These are phyloP conservation scores for Cladopsammia gracilis DNA, from an alignment of 64 coral and sea anemone species.

Conservation along the genomic window DNA sequence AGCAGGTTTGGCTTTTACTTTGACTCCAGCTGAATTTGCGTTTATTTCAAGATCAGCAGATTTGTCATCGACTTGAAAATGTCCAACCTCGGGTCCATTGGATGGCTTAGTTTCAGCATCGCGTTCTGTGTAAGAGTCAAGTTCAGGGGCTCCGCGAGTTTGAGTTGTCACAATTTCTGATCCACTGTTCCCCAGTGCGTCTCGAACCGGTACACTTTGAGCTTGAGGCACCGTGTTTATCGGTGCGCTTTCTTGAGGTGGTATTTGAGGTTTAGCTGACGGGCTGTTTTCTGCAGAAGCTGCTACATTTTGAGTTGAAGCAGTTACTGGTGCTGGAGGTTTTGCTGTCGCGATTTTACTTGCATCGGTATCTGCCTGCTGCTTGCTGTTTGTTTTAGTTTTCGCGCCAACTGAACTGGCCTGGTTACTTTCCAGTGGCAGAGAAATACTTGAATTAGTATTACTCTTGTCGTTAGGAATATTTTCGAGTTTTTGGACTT, in stretches of 20 bases:
- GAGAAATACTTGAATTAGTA: background rate
- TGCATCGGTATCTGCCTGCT: background rate
- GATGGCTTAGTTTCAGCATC: slow-evolving; percentile 2
- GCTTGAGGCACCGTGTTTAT: slow-evolving; percentile 12
- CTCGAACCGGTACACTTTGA: slow-evolving; percentile 33
- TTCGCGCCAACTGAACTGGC: background rate
- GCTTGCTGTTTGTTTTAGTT: background rate
- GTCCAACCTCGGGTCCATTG: slow-evolving; percentile 65
- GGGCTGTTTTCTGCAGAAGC: background rate
- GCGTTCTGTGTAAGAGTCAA: slow-evolving; percentile 24
- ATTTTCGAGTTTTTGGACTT: background rate
- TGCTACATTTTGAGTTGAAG: background rate
- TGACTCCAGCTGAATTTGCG: slow-evolving; percentile 94
- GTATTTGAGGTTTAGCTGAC: background rate
- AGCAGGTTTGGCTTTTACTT: slow-evolving; percentile 98
- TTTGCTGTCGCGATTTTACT: background rate
- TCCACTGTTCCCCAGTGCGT: slow-evolving; percentile 84
- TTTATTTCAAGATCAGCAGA: slow-evolving; percentile 98
- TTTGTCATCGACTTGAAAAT: slow-evolving; percentile 99
- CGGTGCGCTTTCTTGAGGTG: background rate
- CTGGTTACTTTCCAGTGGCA: background rate
- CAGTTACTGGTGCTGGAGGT: slow-evolving; percentile 43
- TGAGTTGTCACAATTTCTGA: slow-evolving; percentile 89
- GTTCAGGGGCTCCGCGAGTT: slow-evolving; percentile 31
- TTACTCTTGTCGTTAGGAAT: slow-evolving; percentile 21